phyloP scores from a whole-genome alignment of 2,113 vertebrate species.

The Riparia riparia region DNA sequence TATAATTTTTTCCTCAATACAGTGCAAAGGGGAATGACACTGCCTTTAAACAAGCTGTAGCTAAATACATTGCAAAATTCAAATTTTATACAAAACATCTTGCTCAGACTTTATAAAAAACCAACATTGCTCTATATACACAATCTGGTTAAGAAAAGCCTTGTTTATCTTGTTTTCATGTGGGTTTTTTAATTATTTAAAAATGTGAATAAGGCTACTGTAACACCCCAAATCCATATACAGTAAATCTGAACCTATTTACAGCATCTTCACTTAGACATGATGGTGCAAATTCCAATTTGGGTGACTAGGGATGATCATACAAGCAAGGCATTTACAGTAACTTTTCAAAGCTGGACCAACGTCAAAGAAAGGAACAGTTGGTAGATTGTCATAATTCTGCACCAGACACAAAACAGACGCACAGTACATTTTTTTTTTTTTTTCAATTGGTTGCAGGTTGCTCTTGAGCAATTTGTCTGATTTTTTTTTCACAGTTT shows the following conservation, averaged over 20 bases:
- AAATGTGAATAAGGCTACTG: slow-evolving; percentile 99
- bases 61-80: slow-evolving; percentile 99
- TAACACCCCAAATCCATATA: slow-evolving; percentile 97
- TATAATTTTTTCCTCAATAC: slow-evolving; percentile 92
- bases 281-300: slow-evolving; percentile 96
- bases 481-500: slow-evolving; percentile 89
- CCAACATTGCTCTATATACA: slow-evolving; percentile 89
- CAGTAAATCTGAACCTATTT: slow-evolving; percentile 97
- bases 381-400: slow-evolving; percentile 98
- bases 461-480: slow-evolving; percentile 79
- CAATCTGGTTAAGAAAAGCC: slow-evolving; percentile 97
- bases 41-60: slow-evolving; percentile 97
- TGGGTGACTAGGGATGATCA: slow-evolving; percentile 88
- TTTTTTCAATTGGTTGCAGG: slow-evolving; percentile 75
- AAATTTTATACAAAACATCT: slow-evolving; percentile 99
- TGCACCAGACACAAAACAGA: slow-evolving; percentile 92
- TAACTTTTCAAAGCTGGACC: slow-evolving; percentile 83
- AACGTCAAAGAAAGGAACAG: slow-evolving; percentile 91
- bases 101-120: slow-evolving; percentile 97
- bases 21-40: slow-evolving; percentile 95
- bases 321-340: slow-evolving; percentile 99
- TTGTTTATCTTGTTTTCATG: slow-evolving; percentile 83
- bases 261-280: slow-evolving; percentile 96
- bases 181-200: slow-evolving; percentile 83
- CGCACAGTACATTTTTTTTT: slow-evolving; percentile 76